Evolutionary conservation across 2,113 vertebrate species (phyloP).

Genomic region (Gila orcuttii): DNA sequence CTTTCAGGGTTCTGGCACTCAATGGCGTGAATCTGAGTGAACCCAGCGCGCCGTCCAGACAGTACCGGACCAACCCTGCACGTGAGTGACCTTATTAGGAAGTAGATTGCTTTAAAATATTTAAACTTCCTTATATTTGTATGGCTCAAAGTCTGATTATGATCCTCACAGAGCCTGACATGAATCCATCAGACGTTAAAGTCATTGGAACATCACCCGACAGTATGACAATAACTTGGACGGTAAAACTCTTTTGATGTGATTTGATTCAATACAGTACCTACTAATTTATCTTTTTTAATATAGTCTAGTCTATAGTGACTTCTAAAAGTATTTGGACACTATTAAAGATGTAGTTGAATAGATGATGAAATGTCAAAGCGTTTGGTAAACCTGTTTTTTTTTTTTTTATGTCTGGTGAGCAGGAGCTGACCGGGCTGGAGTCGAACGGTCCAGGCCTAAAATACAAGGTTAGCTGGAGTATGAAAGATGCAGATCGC

Average conservation of each 20-base stretch:
- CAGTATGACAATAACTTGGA: slow-evolving; percentile 92
- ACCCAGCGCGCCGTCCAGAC: slow-evolving; percentile 83
- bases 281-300: neutral
- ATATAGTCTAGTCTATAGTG: neutral
- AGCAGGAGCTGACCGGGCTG: slow-evolving; percentile 86
- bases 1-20: slow-evolving; percentile 88
- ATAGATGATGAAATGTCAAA: too few species aligned
- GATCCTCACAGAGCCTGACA: slow-evolving; percentile 83
- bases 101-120: neutral
- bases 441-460: slow-evolving; percentile 91
- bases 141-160: slow-evolving; percentile 11
- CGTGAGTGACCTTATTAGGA: slow-evolving; percentile 69
- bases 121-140: neutral
- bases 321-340: too few species aligned
- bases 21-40: slow-evolving; percentile 85
- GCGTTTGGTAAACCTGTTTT: neutral
- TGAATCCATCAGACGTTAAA: slow-evolving; percentile 84
- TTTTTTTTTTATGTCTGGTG: neutral
- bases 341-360: too few species aligned
- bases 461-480: slow-evolving; percentile 92
- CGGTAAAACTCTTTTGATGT: slow-evolving; percentile 74
- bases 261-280: neutral
- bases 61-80: slow-evolving; percentile 90
- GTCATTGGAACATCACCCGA: slow-evolving; percentile 84
- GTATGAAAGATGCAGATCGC: slow-evolving; percentile 84